phyloP scores from a whole-genome alignment of 2,888 invertebrate genomes.

The Oligia latruncula region DNA sequence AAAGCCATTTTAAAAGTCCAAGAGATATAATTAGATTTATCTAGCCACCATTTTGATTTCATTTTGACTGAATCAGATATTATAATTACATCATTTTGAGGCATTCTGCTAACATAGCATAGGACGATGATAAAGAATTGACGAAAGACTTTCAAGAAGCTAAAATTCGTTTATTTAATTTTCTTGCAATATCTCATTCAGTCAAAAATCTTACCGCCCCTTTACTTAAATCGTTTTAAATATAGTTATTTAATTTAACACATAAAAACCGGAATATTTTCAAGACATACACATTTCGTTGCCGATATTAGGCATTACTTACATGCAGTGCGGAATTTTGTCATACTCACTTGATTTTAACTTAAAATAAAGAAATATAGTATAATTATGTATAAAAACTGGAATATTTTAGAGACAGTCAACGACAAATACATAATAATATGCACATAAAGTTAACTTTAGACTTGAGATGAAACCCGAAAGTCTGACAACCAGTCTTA shows the following conservation, averaged over 20 bases:
- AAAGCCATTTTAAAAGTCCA: constrained; percentile 5
- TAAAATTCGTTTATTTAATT: background rate
- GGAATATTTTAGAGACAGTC: no score
- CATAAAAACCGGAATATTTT: background rate
- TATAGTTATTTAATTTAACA: constrained; percentile 42
- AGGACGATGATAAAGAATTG: background rate
- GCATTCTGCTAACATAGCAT: background rate
- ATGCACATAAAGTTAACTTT: no score
- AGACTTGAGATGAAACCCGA: no score
- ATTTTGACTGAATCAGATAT: constrained; percentile 22
- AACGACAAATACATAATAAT: no score
- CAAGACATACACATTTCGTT: background rate
- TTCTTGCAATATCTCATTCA: constrained; percentile 21
- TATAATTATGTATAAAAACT: no score
- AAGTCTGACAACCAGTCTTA: no score
- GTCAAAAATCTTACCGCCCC: background rate
- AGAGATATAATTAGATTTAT: constrained; percentile 24
- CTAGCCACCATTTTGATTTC: background rate
- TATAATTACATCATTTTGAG: constrained; percentile 3
- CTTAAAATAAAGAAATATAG: no score
- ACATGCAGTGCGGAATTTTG: background rate
- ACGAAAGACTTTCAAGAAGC: background rate
- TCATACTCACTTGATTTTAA: background rate
- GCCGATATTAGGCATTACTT: background rate
- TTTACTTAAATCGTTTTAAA: background rate